These are phyloP conservation scores for Epicampocera succincta DNA, from an alignment of 2,888 invertebrate species.

Conservation along the genomic window DNA sequence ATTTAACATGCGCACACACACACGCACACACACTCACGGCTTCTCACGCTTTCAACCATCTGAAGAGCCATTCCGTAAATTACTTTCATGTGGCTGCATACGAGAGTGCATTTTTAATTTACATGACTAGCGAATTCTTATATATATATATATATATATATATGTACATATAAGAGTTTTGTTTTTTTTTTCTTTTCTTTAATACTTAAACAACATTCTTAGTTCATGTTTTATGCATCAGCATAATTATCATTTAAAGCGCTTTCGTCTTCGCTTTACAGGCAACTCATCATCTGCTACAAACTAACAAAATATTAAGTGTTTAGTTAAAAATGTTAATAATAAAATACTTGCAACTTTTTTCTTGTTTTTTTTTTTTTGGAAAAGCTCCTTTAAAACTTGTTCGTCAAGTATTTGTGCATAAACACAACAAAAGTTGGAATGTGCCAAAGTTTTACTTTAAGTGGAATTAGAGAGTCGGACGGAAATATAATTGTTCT, in stretches of 20 bases:
- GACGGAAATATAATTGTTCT: too few species aligned
- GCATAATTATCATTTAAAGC: slow-evolving; percentile 4
- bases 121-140: not conserved
- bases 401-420: too few species aligned
- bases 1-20: not conserved
- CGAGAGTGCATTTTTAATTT: slow-evolving; percentile 25
- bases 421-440: too few species aligned
- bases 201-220: slow-evolving; percentile 30
- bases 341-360: slow-evolving; percentile 15
- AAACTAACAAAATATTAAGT: slow-evolving; percentile 20
- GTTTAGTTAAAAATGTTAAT: slow-evolving; percentile 19
- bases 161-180: not conserved
- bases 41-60: not conserved
- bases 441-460: too few species aligned
- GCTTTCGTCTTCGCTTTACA: not conserved
- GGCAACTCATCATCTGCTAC: slow-evolving; percentile 21
- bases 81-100: slow-evolving; percentile 37
- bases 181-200: slow-evolving; percentile 3
- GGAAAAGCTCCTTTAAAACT: too few species aligned
- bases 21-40: not conserved
- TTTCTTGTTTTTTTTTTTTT: too few species aligned
- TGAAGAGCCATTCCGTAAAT: slow-evolving; percentile 33
- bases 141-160: too few species aligned
- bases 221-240: slow-evolving; percentile 27
- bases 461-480: too few species aligned